Evolutionary conservation across 2,797 vertebrate species (phyloP), one percentile per base, ranked within the genome.

Genomic region (Onychomys torridus): DNA sequence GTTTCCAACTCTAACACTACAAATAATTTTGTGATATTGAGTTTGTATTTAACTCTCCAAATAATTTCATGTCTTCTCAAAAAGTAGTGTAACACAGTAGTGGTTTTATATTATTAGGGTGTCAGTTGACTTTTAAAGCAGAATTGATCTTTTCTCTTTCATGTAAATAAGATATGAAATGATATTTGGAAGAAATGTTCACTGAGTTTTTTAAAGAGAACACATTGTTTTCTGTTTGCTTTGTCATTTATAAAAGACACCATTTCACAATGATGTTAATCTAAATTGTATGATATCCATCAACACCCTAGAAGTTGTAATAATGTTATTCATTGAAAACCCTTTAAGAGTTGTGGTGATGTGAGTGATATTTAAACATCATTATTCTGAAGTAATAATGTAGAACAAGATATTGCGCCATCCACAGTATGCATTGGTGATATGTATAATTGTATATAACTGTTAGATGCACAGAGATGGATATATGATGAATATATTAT

Each of bases 351-450:
- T 69, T 95, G 96, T 97, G 96, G 71, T 96, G 89, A 61, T 96
- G 85, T 97, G 84, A 95, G 46, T 93, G 76, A 93, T 97, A 97
- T 96, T 98, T 98, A 98, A 98, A 95, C 55, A 97, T 91, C 73
- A 78, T 93, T 97, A 49, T 97, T 98, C 94, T 96, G 94, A 98
- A 97, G 69, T 78, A 96, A 57, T 94, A 97, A 93, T 65, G 5
- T 82, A 97, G 82, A 97, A 97, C 95, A 77, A 97, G 96, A 69
- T 95, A 69, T 57, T 96, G 78, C 96, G 89, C 89, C 97, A 97
- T 93, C 59, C 95, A 37, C 23, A 93, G 6, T 59, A 79, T 97
- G 19, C 57, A 73, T 23, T 89, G 65, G 57, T 95, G 96, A 90
- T 73, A 98, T 95, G 97, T 87, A 52, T 76, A 97, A 98, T 89